Evolutionary conservation across 2,888 invertebrate genomes (phyloP).

Genomic region (Xylocampa areola): DNA sequence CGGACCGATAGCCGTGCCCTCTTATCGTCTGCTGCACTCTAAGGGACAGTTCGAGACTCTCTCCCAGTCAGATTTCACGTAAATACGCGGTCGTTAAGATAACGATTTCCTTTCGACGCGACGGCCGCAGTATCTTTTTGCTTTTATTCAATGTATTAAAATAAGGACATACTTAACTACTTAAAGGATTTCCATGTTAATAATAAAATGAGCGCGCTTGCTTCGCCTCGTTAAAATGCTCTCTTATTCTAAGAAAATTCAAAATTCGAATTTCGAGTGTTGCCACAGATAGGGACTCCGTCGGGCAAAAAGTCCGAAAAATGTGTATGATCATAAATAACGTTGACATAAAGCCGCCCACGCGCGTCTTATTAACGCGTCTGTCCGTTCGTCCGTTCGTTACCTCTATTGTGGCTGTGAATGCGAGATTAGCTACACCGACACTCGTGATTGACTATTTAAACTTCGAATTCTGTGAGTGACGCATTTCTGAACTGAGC

Average conservation of each 20-base stretch:
- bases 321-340: constrained; percentile 86
- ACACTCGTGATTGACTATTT: constrained; percentile 88
- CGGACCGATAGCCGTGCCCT: constrained; percentile 75
- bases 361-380: constrained; percentile 88
- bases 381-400: constrained; percentile 88
- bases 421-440: constrained; percentile 88
- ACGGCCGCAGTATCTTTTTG: constrained; percentile 75
- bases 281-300: constrained; percentile 66
- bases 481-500: constrained; percentile 75
- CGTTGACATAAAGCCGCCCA: constrained; percentile 88
- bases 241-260: constrained; percentile 52
- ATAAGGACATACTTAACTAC: constrained; percentile 73
- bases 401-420: constrained; percentile 87
- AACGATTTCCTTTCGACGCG: constrained; percentile 86
- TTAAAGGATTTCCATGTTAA: constrained; percentile 77
- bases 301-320: constrained; percentile 75
- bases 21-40: constrained; percentile 84
- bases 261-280: constrained; percentile 52
- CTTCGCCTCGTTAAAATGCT: constrained; percentile 45
- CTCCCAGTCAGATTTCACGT: constrained; percentile 86
- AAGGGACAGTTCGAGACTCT: constrained; percentile 79
- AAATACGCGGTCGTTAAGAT: constrained; percentile 87
- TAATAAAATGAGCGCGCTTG: constrained; percentile 69
- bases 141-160: constrained; percentile 81
- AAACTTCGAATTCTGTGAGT: constrained; percentile 81